phyloP scores from a whole-genome alignment of 2,888 invertebrate genomes.

The Drosophila prostipennis region DNA sequence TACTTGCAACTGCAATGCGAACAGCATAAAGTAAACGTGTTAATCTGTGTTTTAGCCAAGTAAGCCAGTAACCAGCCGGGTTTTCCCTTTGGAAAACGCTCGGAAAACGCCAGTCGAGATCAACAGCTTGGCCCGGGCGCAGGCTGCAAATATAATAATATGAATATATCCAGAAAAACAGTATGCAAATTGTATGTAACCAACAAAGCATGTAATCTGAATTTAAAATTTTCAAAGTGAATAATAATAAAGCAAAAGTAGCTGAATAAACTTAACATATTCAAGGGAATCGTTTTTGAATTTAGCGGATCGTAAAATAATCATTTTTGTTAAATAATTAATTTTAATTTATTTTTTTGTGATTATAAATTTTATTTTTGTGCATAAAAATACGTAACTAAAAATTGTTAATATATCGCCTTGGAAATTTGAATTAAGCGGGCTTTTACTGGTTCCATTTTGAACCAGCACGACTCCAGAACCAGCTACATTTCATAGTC shows the following conservation, averaged over 20 bases:
- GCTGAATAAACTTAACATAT: constrained; percentile 49
- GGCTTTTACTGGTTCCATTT: too few species aligned
- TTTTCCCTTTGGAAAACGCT: constrained; percentile 6
- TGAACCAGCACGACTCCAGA: too few species aligned
- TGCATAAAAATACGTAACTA: too few species aligned
- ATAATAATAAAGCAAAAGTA: constrained; percentile 73
- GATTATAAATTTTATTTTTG: too few species aligned
- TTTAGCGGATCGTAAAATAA: too few species aligned
- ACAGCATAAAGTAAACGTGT: constrained; percentile 70
- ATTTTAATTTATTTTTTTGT: background rate
- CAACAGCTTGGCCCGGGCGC: constrained; percentile 10
- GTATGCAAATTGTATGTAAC: constrained; percentile 72
- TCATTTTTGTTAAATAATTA: background rate
- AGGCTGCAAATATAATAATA: constrained; percentile 35
- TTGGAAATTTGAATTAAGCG: too few species aligned
- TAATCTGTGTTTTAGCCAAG: constrained; percentile 80
- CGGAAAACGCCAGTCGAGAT: constrained; percentile 6
- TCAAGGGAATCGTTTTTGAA: constrained; percentile 1
- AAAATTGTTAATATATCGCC: too few species aligned
- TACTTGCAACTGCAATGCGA: constrained; percentile 49
- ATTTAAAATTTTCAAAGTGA: constrained; percentile 78
- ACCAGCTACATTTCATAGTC: too few species aligned
- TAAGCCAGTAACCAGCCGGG: constrained; percentile 51
- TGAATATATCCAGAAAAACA: constrained; percentile 55
- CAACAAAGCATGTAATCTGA: constrained; percentile 73